Evolutionary conservation across 2,888 invertebrate genomes (phyloP).

Genomic region (Rhingia rostrata): DNA sequence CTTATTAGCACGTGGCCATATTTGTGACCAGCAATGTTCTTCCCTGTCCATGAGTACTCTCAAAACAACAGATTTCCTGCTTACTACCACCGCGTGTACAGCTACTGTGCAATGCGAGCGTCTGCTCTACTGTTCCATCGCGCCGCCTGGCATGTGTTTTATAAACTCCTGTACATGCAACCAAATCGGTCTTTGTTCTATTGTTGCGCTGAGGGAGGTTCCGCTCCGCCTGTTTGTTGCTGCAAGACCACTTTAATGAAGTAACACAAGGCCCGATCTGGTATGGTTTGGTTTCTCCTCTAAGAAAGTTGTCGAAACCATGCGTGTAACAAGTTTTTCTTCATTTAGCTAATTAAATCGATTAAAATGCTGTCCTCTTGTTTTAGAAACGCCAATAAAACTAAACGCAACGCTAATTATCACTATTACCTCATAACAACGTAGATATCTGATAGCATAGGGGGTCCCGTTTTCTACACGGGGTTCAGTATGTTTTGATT

Average conservation of each 20-base stretch:
- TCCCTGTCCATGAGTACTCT: conserved; percentile 1
- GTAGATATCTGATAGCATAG: conserved; percentile 1
- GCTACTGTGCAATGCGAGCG: conserved; percentile 17
- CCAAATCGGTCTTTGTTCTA: conserved; percentile 63
- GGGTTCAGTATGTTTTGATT: conserved; percentile 25
- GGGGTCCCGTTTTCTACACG: background rate
- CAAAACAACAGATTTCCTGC: conserved; percentile 66
- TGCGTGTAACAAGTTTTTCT: conserved; percentile 37
- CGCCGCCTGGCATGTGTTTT: conserved; percentile 58
- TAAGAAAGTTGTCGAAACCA: conserved; percentile 38
- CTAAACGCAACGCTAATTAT: conserved; percentile 30
- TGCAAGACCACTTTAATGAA: conserved; percentile 10
- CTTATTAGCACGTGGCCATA: conserved; percentile 79
- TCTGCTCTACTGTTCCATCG: conserved; percentile 32
- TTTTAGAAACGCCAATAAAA: conserved; percentile 53
- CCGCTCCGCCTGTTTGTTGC: background rate
- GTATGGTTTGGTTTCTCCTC: conserved; percentile 12
- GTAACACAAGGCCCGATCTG: conserved; percentile 12
- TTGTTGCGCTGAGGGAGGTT: conserved; percentile 48
- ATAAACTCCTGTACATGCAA: conserved; percentile 42
- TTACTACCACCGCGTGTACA: conserved; percentile 10
- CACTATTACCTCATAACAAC: conserved; percentile 35
- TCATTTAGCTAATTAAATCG: conserved; percentile 57
- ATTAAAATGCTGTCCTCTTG: conserved; percentile 38
- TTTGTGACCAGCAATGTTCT: conserved; percentile 63